These are phyloP conservation scores for Nomada fabriciana DNA, from an alignment of 2,888 invertebrate genomes.

Conservation along the genomic window DNA sequence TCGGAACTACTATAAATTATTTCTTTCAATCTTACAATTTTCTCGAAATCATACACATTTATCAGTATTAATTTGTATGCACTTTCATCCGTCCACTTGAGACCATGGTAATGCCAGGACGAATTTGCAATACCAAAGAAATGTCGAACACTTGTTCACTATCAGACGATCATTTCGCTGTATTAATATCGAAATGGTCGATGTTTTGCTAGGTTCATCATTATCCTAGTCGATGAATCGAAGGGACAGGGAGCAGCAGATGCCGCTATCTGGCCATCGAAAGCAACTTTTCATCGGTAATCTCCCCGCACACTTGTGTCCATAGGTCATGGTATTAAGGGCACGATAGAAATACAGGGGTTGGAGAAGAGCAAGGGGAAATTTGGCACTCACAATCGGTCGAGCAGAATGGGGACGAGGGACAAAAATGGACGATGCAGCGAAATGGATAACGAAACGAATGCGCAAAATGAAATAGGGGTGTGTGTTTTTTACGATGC, in stretches of 20 bases:
- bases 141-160: too few species aligned
- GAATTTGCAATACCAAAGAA: too few species aligned
- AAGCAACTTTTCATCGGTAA: constrained; percentile 41
- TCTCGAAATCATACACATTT: too few species aligned
- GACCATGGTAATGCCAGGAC: too few species aligned
- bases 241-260: constrained; percentile 12
- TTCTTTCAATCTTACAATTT: too few species aligned
- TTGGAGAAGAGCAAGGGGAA: not conserved
- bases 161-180: not conserved
- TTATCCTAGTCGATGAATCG: constrained; percentile 14
- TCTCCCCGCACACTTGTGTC: constrained; percentile 24
- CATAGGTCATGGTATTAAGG: not conserved
- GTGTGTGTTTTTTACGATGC: not conserved
- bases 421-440: too few species aligned
- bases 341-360: not conserved
- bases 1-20: too few species aligned
- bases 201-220: constrained; percentile 6
- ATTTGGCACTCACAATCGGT: constrained; percentile 7
- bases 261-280: constrained; percentile 18
- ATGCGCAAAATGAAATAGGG: not conserved
- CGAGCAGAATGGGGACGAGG: not conserved
- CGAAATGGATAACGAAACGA: not conserved
- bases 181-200: constrained; percentile 2
- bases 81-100: too few species aligned
- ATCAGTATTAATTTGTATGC: too few species aligned